Percentiles rank a stretch among this genome's conserved stretches.
phyloP scores from a whole-genome alignment of 2,888 invertebrate species.

The Phoronis australis region DNA sequence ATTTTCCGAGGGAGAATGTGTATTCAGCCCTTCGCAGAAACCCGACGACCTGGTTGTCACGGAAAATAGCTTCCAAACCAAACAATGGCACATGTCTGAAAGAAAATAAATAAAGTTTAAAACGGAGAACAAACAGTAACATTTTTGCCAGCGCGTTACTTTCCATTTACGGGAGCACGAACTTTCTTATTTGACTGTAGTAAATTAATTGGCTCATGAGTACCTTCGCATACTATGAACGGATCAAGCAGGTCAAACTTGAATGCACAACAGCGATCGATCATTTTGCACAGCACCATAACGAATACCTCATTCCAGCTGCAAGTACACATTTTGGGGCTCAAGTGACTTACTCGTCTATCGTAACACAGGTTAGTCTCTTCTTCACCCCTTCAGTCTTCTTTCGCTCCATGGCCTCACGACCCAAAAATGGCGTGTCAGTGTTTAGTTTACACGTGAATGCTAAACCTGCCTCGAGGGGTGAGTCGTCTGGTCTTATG shows the following conservation, averaged over 20 bases:
- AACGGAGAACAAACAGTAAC: too few relatives aligned
- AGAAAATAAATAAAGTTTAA: too few relatives aligned
- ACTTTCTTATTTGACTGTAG: too few relatives aligned
- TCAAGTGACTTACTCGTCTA: slow-evolving; percentile 49
- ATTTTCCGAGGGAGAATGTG: slow-evolving; percentile 61
- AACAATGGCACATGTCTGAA: slow-evolving; percentile 66
- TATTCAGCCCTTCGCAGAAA: slow-evolving; percentile 77
- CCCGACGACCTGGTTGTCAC: slow-evolving; percentile 66
- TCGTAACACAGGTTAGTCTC: slow-evolving; percentile 60
- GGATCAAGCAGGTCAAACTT: too few relatives aligned
- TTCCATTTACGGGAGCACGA: too few relatives aligned
- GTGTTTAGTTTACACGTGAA: slow-evolving; percentile 69
- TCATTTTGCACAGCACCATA: too few relatives aligned
- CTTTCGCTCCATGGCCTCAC: slow-evolving; percentile 64
- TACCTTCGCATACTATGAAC: too few relatives aligned
- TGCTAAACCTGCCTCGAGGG: slow-evolving; percentile 75
- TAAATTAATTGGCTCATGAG: too few relatives aligned
- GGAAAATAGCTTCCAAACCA: slow-evolving; percentile 78
- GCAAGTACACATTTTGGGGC: too few relatives aligned
- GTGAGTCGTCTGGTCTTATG: slow-evolving; percentile 76
- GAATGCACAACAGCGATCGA: too few relatives aligned
- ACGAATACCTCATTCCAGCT: too few relatives aligned
- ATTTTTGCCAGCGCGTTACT: too few relatives aligned
- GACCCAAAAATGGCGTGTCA: slow-evolving; percentile 72
- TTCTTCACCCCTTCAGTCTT: slow-evolving; percentile 64